Percentiles rank a stretch among this genome's conserved stretches.
These are phyloP conservation scores for Astyanax mexicanus DNA, from an alignment of 2,797 vertebrate species.

Conservation along the genomic window DNA sequence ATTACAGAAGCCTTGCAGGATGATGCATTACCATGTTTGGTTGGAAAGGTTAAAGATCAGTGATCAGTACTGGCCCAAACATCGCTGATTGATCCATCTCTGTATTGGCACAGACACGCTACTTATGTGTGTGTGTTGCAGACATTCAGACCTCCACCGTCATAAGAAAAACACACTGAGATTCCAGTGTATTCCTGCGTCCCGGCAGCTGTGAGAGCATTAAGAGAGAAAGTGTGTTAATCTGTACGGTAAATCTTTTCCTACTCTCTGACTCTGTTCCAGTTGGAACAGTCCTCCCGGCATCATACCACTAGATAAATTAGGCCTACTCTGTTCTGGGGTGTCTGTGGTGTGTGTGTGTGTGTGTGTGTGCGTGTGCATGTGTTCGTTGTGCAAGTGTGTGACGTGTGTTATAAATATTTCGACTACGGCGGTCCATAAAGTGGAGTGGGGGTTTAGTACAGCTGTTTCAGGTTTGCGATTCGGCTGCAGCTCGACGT, in stretches of 20 bases:
- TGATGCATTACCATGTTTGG: too few relatives aligned
- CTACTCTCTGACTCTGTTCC: slow-evolving; percentile 23
- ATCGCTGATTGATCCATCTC: too few relatives aligned
- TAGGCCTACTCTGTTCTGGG: slow-evolving; percentile 29
- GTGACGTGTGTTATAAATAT: slow-evolving; percentile 69
- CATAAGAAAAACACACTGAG: neutral
- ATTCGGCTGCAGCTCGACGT: slow-evolving; percentile 45
- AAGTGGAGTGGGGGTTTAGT: slow-evolving; percentile 57
- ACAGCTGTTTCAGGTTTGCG: slow-evolving; percentile 73
- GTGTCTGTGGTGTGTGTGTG: slow-evolving; percentile 21
- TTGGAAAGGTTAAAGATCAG: too few relatives aligned
- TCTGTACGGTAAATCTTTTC: slow-evolving; percentile 44
- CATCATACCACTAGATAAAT: slow-evolving; percentile 48
- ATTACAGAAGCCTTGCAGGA: too few relatives aligned
- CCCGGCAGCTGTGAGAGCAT: neutral
- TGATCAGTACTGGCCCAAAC: too few relatives aligned
- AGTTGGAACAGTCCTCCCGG: slow-evolving; percentile 45
- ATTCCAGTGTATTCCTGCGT: neutral
- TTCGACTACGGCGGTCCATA: slow-evolving; percentile 58
- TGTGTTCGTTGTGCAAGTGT: slow-evolving; percentile 38
- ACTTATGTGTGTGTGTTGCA: neutral
- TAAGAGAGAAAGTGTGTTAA: slow-evolving; percentile 19
- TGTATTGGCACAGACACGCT: neutral
- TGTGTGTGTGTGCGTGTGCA: slow-evolving; percentile 1
- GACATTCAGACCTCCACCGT: neutral